Conservation (phyloP, 2,797 vertebrate species). For the Cygnus olor region DNA sequence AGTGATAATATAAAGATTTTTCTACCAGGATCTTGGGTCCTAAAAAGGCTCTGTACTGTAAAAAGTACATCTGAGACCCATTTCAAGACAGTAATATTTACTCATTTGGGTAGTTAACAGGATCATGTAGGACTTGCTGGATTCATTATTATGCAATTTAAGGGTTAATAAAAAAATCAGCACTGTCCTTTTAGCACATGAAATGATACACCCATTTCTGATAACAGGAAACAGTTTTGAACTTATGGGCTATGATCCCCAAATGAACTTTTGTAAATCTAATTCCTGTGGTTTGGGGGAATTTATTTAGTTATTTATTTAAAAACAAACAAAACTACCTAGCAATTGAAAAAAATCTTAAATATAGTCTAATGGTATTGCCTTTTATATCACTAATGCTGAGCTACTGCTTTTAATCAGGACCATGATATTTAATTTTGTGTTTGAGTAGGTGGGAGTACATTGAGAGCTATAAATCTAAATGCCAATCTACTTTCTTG, state of each 20-base stretch:
- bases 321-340: neutral
- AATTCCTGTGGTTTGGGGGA: neutral
- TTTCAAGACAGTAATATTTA: neutral
- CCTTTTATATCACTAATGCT: constrained; percentile 25
- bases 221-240: neutral
- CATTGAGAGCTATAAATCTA: constrained; percentile 39
- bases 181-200: neutral
- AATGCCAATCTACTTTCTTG: constrained; percentile 60
- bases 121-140: neutral
- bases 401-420: constrained; percentile 58
- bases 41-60: neutral
- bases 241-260: neutral
- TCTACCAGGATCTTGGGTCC: neutral
- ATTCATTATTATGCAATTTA: neutral
- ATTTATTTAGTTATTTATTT: neutral
- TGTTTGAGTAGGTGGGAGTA: constrained; percentile 62
- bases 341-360: neutral
- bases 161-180: neutral
- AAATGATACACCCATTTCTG: neutral
- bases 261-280: neutral
- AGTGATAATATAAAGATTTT: neutral
- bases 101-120: neutral
- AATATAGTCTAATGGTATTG: constrained; percentile 6
- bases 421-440: constrained; percentile 61
- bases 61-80: neutral